Evolutionary conservation across 2,113 vertebrate genomes (phyloP), one percentile per base, ranked within the genome.

Genomic region (Nothocercus nigrocapillus): DNA sequence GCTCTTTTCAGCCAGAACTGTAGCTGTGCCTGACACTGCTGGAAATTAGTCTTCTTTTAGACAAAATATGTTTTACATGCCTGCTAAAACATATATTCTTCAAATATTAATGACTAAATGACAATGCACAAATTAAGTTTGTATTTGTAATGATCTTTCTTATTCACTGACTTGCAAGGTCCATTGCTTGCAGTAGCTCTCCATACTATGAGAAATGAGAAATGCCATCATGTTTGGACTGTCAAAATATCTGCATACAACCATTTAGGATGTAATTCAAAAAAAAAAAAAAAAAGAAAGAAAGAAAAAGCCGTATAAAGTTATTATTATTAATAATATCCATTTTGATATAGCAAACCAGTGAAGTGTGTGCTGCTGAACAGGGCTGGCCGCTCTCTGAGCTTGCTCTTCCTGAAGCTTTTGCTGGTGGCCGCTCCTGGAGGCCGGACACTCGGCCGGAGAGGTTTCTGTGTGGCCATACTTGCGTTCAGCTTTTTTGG

Each of bases 401-500:
- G 32, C 21, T 61, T 6, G 1, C 38, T 73, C 28, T 45, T 72
- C 68, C 77, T 64, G 11, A 6, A 59, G 40, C 62, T 32, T 47
- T 85, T 38, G 8, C 19, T 34, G 7, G 20, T 49, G 67, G 51
- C 51, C 16, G 1, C 85, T 34, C 28, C 5, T n/a, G 79, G 47
- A 34, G 5, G 8, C 3, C 40, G 13, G 56, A 18, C 16, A 75
- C 36, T 42, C 0, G 0, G 21, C 59, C 44, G 5, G 16, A 4
- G 2, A 36, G 73, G 4, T 32, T 90, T 87, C 8, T 77, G 45
- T 0, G 0, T 14, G 25, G 42, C 38, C 59, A 20, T 30, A 34
- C 38, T 15, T 0, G 0, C 8, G 16, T 53, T 61, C 28, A 54
- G 20, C 58, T 91, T 38, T 91, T 92, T 92, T 87, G 76, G 87